A percentile compares a stretch with the other conserved stretches of the same genome.
Conservation (phyloP, 1,140 invertebrate species). For the Agrypnia vestita region DNA sequence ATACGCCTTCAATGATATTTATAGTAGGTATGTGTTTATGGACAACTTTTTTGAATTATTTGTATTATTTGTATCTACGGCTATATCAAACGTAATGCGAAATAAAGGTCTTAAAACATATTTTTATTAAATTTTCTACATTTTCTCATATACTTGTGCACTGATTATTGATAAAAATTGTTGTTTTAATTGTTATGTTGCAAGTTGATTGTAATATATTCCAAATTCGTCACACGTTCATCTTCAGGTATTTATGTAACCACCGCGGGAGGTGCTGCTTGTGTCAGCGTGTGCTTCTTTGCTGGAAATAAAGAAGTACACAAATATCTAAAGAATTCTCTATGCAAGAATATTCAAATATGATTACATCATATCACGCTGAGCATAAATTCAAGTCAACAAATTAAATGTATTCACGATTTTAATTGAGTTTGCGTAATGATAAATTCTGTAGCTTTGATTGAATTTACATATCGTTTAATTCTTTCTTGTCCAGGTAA, state of each 20-base stretch:
- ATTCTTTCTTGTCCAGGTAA: not conserved
- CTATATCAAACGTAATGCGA: too few species aligned
- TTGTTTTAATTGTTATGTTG: not conserved
- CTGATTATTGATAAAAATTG: too few species aligned
- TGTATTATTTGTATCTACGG: too few species aligned
- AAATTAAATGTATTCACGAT: constrained; percentile 21
- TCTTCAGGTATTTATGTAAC: not conserved
- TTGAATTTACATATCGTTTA: not conserved
- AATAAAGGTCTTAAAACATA: too few species aligned
- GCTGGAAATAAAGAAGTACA: not conserved
- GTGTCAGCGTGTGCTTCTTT: not conserved
- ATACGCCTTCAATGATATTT: too few species aligned
- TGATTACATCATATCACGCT: constrained; percentile 4
- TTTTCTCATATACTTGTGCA: too few species aligned
- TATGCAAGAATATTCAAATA: not conserved
- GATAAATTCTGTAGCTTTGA: not conserved
- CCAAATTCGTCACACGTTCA: not conserved
- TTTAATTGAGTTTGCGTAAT: constrained; percentile 19
- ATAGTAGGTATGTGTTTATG: too few species aligned
- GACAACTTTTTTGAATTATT: too few species aligned
- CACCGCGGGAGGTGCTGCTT: not conserved
- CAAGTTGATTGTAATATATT: not conserved
- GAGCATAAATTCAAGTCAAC: not conserved
- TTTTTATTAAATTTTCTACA: too few species aligned
- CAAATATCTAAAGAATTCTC: not conserved